Percentiles rank a stretch among this genome's conserved stretches.
Conservation (phyloP, 1,140 invertebrate species). For the Drosophila simulans region DNA sequence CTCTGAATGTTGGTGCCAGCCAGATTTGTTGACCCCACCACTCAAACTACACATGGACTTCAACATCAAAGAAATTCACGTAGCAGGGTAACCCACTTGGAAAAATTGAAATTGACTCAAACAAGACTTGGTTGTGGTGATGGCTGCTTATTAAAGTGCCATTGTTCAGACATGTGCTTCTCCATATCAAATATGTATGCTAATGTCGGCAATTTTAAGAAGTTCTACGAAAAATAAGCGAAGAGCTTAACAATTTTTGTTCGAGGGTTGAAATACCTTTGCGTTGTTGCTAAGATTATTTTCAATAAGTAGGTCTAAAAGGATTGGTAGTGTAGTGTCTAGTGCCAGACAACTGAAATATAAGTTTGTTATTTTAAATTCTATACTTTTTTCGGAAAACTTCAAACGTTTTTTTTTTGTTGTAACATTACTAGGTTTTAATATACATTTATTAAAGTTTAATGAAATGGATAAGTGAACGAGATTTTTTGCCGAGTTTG, state of each 20-base stretch:
- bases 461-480: too few relatives aligned
- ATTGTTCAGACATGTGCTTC: constrained; percentile 24
- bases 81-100: constrained; percentile 31
- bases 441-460: too few relatives aligned
- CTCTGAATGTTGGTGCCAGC: neutral
- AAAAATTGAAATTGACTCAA: constrained; percentile 28
- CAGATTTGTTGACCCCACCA: constrained; percentile 20
- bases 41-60: neutral
- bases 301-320: neutral
- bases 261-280: neutral
- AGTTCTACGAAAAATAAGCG: constrained; percentile 22
- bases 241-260: neutral
- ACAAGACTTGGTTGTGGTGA: constrained; percentile 14
- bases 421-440: too few relatives aligned
- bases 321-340: too few relatives aligned
- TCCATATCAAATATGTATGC: constrained; percentile 35
- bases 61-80: constrained; percentile 36
- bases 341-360: neutral
- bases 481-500: neutral
- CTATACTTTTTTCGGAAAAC: neutral
- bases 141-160: constrained; percentile 47
- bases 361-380: neutral
- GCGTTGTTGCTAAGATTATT: constrained; percentile 5
- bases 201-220: constrained; percentile 22
- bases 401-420: neutral